Evolutionary conservation across 2,797 vertebrate genomes (phyloP).

Genomic region (Bucorvus abyssinicus): DNA sequence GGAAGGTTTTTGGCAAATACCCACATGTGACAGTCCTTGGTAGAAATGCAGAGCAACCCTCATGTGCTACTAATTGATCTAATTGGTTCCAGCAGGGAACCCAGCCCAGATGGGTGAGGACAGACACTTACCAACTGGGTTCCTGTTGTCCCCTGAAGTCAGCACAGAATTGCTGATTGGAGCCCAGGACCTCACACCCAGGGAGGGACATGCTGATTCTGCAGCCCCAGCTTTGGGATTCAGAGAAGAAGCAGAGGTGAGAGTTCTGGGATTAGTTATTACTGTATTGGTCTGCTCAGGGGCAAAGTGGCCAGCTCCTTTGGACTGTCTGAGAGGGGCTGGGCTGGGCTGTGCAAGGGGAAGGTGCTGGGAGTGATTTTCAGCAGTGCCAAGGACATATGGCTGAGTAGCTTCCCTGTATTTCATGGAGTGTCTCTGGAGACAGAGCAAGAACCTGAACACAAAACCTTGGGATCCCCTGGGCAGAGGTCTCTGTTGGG

Average conservation of each 20-base stretch:
- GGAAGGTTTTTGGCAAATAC: neutral
- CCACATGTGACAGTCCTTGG: neutral
- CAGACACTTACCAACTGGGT: neutral
- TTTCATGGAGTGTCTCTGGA: rapidly evolving
- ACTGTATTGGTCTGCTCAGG: rapidly evolving
- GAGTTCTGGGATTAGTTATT: neutral
- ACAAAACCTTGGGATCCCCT: neutral
- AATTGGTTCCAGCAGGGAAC: constrained; percentile 4
- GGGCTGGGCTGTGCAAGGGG: neutral
- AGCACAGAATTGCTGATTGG: rapidly evolving
- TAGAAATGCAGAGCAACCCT: neutral
- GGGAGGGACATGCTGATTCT: rapidly evolving
- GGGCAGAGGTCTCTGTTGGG: rapidly evolving
- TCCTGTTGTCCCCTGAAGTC: neutral
- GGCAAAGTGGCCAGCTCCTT: neutral
- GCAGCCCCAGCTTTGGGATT: neutral
- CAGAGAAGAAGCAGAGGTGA: neutral
- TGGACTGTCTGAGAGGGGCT: neutral
- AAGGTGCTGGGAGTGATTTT: neutral
- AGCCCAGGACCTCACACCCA: rapidly evolving
- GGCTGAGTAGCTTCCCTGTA: neutral
- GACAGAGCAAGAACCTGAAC: neutral
- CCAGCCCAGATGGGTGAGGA: neutral
- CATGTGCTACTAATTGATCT: neutral
- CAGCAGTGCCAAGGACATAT: rapidly evolving